phyloP scores from a whole-genome alignment of 2,113 vertebrate genomes.

The Tychaedon coryphoeus region DNA sequence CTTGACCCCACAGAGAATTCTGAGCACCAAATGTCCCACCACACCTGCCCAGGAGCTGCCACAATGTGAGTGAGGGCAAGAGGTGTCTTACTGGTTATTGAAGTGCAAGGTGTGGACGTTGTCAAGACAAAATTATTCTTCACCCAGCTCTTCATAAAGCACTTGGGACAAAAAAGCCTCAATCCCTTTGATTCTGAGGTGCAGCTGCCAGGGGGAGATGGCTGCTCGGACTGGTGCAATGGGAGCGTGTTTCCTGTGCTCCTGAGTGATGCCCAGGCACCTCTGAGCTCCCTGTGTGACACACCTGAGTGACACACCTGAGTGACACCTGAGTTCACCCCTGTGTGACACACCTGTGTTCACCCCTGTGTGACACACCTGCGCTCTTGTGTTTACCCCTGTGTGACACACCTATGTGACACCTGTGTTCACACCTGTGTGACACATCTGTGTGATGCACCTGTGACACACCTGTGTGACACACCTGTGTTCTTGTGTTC shows the following conservation, averaged over 20 bases:
- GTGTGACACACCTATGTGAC: too few relatives aligned
- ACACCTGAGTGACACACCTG: too few relatives aligned
- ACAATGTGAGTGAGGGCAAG: fast-evolving
- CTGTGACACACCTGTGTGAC: too few relatives aligned
- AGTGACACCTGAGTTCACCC: too few relatives aligned
- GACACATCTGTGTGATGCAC: too few relatives aligned
- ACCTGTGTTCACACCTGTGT: too few relatives aligned
- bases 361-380: too few relatives aligned
- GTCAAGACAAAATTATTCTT: neutral
- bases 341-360: too few relatives aligned
- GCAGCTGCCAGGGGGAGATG: fast-evolving
- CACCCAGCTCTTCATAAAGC: neutral
- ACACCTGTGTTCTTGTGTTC: too few relatives aligned
- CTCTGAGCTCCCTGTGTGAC: neutral
- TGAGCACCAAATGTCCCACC: fast-evolving
- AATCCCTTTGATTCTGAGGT: neutral
- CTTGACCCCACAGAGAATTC: neutral
- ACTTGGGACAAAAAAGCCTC: neutral
- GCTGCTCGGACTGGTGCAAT: fast-evolving
- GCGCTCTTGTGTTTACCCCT: too few relatives aligned
- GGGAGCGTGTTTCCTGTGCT: too few relatives aligned
- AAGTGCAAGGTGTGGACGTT: neutral
- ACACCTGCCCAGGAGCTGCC: neutral
- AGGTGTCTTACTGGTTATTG: neutral
- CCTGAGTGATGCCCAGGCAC: neutral